Conservation (phyloP, 2,797 vertebrate species). For the Cephalopachus bancanus region DNA sequence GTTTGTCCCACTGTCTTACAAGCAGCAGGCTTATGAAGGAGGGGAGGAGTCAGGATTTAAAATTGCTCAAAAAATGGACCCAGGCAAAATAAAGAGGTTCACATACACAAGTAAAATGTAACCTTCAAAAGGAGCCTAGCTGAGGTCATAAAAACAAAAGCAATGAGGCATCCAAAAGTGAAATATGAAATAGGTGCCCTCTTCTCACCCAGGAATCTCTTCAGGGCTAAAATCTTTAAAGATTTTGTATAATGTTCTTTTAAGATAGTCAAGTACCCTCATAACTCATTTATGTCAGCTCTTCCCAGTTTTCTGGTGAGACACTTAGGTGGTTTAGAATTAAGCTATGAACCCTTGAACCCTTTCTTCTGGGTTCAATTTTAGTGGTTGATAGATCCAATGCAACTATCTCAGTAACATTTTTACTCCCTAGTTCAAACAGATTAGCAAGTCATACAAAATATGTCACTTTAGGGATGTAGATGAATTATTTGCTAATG, state of each 20-base stretch:
- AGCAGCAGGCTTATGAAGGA: neutral
- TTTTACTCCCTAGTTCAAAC: constrained; percentile 28
- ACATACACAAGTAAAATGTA: neutral
- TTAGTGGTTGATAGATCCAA: neutral
- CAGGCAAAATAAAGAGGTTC: neutral
- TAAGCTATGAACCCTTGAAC: constrained; percentile 25
- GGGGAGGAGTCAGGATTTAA: neutral
- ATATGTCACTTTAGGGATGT: constrained; percentile 16
- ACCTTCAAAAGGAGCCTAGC: neutral
- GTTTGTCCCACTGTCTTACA: neutral
- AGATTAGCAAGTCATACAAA: constrained; percentile 34
- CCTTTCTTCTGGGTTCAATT: constrained; percentile 26
- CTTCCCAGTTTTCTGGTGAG: neutral
- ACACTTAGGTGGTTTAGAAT: neutral
- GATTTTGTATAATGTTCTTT: neutral
- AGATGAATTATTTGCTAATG: constrained; percentile 32
- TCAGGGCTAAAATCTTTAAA: neutral
- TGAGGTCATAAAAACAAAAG: neutral
- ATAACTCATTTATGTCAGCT: neutral
- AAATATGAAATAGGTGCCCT: neutral
- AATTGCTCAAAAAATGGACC: neutral
- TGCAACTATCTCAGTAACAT: neutral
- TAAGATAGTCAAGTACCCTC: neutral
- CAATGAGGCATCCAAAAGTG: neutral
- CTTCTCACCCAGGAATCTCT: neutral